Conservation (phyloP, 2,888 invertebrate genomes). For the Sympetrum striolatum region DNA sequence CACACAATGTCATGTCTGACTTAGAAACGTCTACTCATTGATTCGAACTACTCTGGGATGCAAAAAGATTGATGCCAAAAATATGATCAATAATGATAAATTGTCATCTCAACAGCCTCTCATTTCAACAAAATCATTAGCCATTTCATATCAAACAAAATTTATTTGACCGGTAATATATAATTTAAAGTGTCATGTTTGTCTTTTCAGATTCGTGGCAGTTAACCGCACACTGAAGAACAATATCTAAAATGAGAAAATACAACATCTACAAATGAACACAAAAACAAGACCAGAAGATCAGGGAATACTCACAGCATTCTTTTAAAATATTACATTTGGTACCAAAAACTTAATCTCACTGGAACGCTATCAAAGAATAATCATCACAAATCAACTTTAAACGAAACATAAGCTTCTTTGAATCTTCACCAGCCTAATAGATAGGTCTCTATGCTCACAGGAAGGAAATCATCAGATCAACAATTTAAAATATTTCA, state of each 20-base stretch:
- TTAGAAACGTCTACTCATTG: too few relatives aligned
- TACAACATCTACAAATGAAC: neutral
- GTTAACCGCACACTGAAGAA: neutral
- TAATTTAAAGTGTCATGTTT: neutral
- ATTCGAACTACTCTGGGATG: too few relatives aligned
- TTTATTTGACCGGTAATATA: neutral
- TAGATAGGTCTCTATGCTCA: neutral
- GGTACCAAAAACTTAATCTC: neutral
- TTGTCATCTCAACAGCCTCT: neutral
- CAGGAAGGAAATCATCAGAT: slow-evolving; percentile 3
- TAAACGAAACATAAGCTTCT: neutral
- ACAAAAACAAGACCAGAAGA: neutral
- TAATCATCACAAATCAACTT: neutral
- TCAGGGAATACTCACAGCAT: neutral
- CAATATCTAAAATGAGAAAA: neutral
- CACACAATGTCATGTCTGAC: too few relatives aligned
- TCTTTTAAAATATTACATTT: neutral
- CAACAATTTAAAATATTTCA: slow-evolving; percentile 12
- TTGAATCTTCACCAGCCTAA: neutral
- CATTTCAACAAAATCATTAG: neutral
- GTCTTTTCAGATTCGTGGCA: neutral
- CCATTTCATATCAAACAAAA: neutral
- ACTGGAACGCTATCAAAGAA: neutral
- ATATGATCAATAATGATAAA: neutral
- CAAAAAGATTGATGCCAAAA: neutral